A percentile compares a stretch with the other conserved stretches of the same genome.
These are phyloP conservation scores for Trachelipus rathkii DNA, from an alignment of 1,140 invertebrate species.

Conservation along the genomic window DNA sequence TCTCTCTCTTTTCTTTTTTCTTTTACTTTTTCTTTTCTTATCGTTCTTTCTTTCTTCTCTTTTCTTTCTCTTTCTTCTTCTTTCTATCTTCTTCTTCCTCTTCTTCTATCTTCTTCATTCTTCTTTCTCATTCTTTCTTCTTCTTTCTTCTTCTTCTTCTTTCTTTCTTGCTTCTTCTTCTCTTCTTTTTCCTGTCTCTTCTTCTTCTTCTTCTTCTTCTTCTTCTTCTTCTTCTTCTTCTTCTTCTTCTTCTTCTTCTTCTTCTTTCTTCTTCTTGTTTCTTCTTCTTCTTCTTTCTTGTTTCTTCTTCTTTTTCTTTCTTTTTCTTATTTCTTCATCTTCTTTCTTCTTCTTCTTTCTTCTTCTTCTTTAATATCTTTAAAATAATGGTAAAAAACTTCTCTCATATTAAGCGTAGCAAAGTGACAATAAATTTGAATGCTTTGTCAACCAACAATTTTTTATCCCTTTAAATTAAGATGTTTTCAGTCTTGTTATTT, in stretches of 20 bases:
- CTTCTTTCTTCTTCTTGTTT: not conserved
- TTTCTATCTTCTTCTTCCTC: not conserved
- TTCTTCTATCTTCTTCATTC: not conserved
- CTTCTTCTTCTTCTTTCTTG: not conserved
- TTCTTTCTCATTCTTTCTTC: not conserved
- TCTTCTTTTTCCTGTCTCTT: not conserved
- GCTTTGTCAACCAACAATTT: too few relatives aligned
- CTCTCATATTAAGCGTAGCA: too few relatives aligned
- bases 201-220: not conserved
- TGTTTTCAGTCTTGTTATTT: too few relatives aligned
- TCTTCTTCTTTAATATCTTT: not conserved
- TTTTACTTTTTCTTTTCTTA: not conserved
- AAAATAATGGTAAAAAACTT: too few relatives aligned
- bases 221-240: not conserved
- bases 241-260: constrained; percentile 1
- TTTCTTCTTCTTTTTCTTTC: not conserved
- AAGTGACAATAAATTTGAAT: too few relatives aligned
- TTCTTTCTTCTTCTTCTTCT: not conserved
- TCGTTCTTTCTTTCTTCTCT: too few relatives aligned
- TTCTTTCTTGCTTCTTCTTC: not conserved
- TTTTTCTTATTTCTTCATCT: not conserved
- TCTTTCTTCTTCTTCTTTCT: not conserved
- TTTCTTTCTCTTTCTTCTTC: too few relatives aligned
- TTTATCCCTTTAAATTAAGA: too few relatives aligned
- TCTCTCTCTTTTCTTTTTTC: not conserved